phyloP scores from a whole-genome alignment of 2,797 vertebrate species.

The Tenualosa thibaudeaui region DNA sequence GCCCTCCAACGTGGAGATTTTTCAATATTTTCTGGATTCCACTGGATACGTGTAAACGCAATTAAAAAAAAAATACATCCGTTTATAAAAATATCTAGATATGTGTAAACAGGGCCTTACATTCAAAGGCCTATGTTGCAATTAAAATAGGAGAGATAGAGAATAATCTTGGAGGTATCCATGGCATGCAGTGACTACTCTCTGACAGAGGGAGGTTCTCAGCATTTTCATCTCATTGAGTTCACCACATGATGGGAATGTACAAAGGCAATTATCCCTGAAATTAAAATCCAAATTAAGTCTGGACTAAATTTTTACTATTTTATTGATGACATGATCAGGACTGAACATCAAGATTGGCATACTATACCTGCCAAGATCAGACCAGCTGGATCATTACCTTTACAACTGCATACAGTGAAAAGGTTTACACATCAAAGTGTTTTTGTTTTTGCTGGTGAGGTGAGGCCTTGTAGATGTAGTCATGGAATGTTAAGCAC shows the following conservation, averaged over 20 bases:
- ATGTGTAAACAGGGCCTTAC: too few species aligned
- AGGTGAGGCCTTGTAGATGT: background rate
- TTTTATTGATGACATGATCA: background rate
- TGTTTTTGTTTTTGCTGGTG: too few species aligned
- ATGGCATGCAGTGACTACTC: background rate
- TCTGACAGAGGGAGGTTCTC: background rate
- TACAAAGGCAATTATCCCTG: conserved; percentile 5
- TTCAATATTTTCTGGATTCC: too few species aligned
- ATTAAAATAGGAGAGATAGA: background rate
- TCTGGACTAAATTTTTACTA: background rate
- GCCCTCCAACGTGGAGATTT: too few species aligned
- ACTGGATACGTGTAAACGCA: too few species aligned
- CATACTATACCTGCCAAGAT: background rate
- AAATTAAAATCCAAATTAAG: background rate
- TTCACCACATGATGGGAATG: background rate
- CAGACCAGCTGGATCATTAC: background rate
- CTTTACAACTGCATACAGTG: background rate
- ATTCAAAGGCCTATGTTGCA: background rate
- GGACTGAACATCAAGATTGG: background rate
- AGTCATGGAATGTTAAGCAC: too few species aligned
- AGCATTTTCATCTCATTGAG: background rate
- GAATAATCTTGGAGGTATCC: background rate
- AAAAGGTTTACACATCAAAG: background rate
- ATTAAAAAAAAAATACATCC: too few species aligned
- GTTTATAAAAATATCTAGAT: too few species aligned